These are phyloP conservation scores for Gari tellinella DNA, from an alignment of 2,888 invertebrate species.

Conservation along the genomic window DNA sequence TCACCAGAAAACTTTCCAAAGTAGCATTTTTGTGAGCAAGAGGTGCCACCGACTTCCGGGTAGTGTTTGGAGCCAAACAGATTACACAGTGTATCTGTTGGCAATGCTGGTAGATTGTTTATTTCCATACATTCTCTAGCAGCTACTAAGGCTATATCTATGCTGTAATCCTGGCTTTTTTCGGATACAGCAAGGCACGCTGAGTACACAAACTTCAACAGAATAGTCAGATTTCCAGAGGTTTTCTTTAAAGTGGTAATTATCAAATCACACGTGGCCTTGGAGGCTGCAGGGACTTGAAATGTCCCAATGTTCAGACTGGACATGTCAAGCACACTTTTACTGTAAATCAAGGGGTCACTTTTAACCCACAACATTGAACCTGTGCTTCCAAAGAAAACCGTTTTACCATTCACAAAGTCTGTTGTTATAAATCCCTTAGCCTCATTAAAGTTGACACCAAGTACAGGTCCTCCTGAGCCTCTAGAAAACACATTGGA, in stretches of 20 bases:
- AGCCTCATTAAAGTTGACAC: slow-evolving; percentile 49
- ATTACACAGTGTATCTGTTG: slow-evolving; percentile 59
- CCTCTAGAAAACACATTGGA: too few species aligned
- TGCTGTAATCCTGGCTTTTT: too few species aligned
- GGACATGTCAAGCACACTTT: slow-evolving; percentile 12
- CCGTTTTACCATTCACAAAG: slow-evolving; percentile 24
- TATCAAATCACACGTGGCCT: slow-evolving; percentile 25
- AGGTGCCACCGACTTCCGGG: slow-evolving; percentile 55
- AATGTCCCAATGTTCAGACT: slow-evolving; percentile 15
- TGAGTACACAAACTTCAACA: slow-evolving; percentile 53
- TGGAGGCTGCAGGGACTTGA: slow-evolving; percentile 1
- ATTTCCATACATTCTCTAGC: slow-evolving; percentile 55
- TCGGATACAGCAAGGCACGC: slow-evolving; percentile 64
- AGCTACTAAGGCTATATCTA: slow-evolving; percentile 37
- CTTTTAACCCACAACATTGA: slow-evolving; percentile 22
- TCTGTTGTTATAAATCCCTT: slow-evolving; percentile 17
- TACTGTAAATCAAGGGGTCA: slow-evolving; percentile 22
- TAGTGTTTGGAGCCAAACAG: slow-evolving; percentile 43
- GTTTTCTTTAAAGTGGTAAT: slow-evolving; percentile 1
- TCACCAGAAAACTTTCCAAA: slow-evolving; percentile 30
- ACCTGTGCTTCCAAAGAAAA: slow-evolving; percentile 3
- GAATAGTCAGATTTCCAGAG: slow-evolving; percentile 19
- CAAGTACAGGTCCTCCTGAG: slow-evolving; percentile 24
- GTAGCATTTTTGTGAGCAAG: slow-evolving; percentile 54
- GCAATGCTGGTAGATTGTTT: slow-evolving; percentile 24